Evolutionary conservation across 2,113 vertebrate genomes (phyloP).

Genomic region (western clawed frog (Xenopus tropicalis)): UCB_Xtro_10.0 CM004444.2:12569501-12570000

Average conservation of each 20-base stretch:
- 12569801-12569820: neutral
- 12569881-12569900: neutral
- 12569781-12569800: no score
- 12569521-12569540: no score
- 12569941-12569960: no score
- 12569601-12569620: conserved; percentile 78
- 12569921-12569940: no score
- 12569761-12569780: no score
- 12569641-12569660: conserved; percentile 90
- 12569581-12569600: conserved; percentile 2
- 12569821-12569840: no score
- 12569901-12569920: neutral
- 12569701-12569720: conserved; percentile 97
- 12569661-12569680: conserved; percentile 85
- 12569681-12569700: conserved; percentile 90
- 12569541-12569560: no score
- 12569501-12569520: no score
- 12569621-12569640: conserved; percentile 81
- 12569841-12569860: neutral
- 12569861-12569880: no score
- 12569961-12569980: no score
- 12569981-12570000: no score
- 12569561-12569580: no score
- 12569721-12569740: conserved; percentile 96
- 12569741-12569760: conserved; percentile 87